Base-by-base conservation (phyloP, 2,797 vertebrate genomes). In the Heterohyrax brucei region DNA sequence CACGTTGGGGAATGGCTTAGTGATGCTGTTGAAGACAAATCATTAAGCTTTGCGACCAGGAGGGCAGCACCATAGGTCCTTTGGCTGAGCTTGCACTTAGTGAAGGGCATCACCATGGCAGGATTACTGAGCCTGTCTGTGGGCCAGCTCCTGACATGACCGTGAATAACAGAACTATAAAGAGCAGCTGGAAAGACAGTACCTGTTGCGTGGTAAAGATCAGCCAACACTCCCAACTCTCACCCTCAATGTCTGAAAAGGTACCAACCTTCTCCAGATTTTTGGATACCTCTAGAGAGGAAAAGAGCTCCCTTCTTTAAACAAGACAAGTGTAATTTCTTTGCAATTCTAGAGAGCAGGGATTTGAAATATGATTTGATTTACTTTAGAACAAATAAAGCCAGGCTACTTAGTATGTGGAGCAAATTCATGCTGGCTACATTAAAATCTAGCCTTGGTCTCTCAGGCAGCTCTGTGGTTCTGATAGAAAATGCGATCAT, bases 401-500 rank as follows among this genome's bases (percentile, higher is more conserved):
- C 24, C 24, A 44, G 39, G 3, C 24, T 81, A 39, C 19, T 94
- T 94, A 73, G 39, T 77, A 50, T 66, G 9, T 93, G n/a, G 33
- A 95, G 39, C 28, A 93, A 94, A 92, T 91, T 80, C 86, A 48
- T 56, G 72, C 39, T 39, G n/a, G 50, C 87, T 87, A 75, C 39
- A 83, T 93, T 95, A 82, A 61, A 53, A 94, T 28, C 91, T 30
- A 93, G 56, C 76, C 77, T 22, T 82, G 39, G 59, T 70, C 68
- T 92, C 68, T 79, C 28, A 84, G 79, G 62, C 39, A 87, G 26
- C 50, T 87, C 50, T 75, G n/a, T 89, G 79, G 46, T 95, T 61
- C 53, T 89, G 46, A 59, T n/a, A 79, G 56, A 92, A 97, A 95
- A 92, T 64, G 56, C 78, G 44, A 46, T 85, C 62, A 81, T 87